Conservation (phyloP, 2,113 vertebrate genomes). For the Ictalurus furcatus region DNA sequence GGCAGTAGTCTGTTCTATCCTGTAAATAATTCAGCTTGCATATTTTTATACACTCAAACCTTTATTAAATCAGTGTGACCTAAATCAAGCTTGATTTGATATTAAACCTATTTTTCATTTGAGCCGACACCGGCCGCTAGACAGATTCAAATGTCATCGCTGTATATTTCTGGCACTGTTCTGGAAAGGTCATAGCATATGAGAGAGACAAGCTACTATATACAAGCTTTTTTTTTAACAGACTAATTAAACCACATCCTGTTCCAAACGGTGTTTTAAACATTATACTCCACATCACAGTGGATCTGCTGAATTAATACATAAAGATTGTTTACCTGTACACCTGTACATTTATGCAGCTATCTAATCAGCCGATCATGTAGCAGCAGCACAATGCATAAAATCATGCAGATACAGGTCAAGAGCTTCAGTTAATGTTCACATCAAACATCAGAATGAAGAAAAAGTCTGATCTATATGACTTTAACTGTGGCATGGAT, state of each 20-base stretch:
- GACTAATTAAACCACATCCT: background rate
- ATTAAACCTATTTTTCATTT: background rate
- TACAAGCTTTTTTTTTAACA: background rate
- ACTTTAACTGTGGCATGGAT: no score
- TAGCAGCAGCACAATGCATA: no score
- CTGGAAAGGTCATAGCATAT: background rate
- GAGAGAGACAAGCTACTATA: background rate
- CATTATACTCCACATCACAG: background rate
- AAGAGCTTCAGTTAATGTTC: no score
- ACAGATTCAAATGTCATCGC: background rate
- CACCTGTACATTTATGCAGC: no score
- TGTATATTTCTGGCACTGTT: background rate
- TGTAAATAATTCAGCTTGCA: background rate
- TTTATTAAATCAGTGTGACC: background rate
- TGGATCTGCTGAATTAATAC: background rate
- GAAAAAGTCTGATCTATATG: no score
- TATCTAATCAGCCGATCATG: no score
- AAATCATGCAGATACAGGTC: no score
- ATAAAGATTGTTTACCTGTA: background rate
- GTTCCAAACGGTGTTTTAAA: background rate
- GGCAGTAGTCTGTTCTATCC: background rate
- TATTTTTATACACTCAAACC: background rate
- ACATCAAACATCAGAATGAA: no score
- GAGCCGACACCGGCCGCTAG: background rate
- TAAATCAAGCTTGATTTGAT: conserved; percentile 6